A percentile compares a stretch with the other conserved stretches of the same genome.
phyloP scores from a whole-genome alignment of 2,888 invertebrate species.

The Plusia festucae region DNA sequence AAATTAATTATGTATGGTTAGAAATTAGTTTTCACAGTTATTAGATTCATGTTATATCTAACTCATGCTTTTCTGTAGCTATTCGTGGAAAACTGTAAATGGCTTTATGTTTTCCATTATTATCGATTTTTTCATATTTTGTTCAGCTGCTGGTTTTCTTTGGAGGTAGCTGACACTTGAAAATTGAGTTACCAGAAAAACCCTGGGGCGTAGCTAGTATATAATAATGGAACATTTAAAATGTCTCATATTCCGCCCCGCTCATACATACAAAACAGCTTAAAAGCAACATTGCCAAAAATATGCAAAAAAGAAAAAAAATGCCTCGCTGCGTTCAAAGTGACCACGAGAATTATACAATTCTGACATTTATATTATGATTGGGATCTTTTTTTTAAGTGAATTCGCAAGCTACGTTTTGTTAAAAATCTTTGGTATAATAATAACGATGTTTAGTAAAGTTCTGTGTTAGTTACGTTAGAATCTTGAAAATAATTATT shows the following conservation, averaged over 20 bases:
- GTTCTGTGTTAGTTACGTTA: no score
- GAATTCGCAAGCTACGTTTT: conserved; percentile 7
- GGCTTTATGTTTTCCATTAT: no score
- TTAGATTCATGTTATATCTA: no score
- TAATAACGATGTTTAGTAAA: background rate
- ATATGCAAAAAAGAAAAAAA: conserved; percentile 35
- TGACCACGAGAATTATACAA: conserved; percentile 40
- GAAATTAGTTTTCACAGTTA: no score
- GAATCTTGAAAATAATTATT: no score
- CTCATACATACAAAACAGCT: conserved; percentile 13
- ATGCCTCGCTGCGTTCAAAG: conserved; percentile 33
- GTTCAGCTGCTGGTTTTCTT: no score
- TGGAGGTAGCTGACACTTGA: no score
- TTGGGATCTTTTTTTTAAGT: conserved; percentile 23
- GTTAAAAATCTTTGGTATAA: background rate
- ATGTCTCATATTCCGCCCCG: background rate
- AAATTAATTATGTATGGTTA: no score
- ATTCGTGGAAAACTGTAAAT: no score
- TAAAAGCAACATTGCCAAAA: conserved; percentile 35
- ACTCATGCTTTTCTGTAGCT: no score
- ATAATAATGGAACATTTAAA: background rate
- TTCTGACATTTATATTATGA: conserved; percentile 38
- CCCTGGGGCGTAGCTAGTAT: background rate
- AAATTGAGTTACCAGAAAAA: no score
- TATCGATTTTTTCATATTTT: no score